Conservation (phyloP, 1,140 invertebrate species). For the Drosophila simulans region DNA sequence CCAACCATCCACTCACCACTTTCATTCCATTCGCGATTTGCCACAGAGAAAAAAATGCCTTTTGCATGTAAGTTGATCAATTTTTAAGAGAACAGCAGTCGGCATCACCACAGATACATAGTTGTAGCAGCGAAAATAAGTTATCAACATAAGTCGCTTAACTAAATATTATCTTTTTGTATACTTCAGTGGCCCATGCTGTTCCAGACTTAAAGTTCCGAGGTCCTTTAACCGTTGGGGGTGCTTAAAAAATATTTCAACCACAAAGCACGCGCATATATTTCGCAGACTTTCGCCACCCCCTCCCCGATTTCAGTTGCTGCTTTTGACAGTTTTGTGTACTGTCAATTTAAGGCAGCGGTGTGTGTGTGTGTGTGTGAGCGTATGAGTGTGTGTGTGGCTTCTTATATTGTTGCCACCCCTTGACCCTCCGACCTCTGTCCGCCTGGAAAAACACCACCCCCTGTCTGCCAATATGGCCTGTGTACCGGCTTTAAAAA, state of each 20-base stretch:
- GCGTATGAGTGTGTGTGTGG: slow-evolving; percentile 43
- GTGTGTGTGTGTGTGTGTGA: slow-evolving; percentile 10
- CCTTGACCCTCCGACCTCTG: slow-evolving; percentile 25
- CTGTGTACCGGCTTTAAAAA: slow-evolving; percentile 67
- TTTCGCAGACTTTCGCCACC: slow-evolving; percentile 21
- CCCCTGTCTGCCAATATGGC: slow-evolving; percentile 36
- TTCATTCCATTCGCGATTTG: background rate
- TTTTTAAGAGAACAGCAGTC: too few relatives aligned
- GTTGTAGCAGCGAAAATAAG: too few relatives aligned
- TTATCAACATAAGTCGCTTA: too few relatives aligned
- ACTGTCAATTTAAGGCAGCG: slow-evolving; percentile 74
- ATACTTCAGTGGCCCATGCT: too few relatives aligned
- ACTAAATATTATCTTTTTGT: background rate
- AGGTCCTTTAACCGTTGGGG: background rate
- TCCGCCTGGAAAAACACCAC: background rate
- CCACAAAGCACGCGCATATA: slow-evolving; percentile 25
- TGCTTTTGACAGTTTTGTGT: slow-evolving; percentile 80
- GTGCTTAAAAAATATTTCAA: slow-evolving; percentile 5
- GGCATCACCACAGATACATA: too few relatives aligned
- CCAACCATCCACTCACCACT: background rate
- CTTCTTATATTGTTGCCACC: slow-evolving; percentile 49
- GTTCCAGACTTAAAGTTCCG: too few relatives aligned
- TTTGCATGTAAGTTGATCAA: background rate
- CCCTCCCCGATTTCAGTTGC: slow-evolving; percentile 22
- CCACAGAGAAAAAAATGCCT: background rate